phyloP scores from a whole-genome alignment of 2,797 vertebrate species.

The Gobionotothen gibberifrons region DNA sequence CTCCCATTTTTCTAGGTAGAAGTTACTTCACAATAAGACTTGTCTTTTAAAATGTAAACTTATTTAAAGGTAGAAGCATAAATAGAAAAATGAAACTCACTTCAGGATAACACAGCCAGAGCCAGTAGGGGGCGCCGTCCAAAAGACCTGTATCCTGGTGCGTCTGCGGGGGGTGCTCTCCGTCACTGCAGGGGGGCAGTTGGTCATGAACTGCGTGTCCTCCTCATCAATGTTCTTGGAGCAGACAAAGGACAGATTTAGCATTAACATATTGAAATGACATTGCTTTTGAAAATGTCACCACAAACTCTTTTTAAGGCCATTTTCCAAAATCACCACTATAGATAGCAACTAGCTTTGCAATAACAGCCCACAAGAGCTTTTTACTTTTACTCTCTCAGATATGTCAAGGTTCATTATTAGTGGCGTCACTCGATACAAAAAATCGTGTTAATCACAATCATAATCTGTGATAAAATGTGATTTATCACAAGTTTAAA shows the following conservation, averaged over 20 bases:
- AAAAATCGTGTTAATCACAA: too few relatives aligned
- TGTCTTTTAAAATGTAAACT: background rate
- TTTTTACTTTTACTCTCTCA: background rate
- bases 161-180: constrained; percentile 93
- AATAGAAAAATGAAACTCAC: constrained; percentile 81
- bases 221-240: constrained; percentile 94
- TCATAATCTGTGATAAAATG: too few relatives aligned
- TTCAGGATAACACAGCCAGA: constrained; percentile 94
- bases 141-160: constrained; percentile 94
- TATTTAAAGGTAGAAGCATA: background rate
- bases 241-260: background rate
- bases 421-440: too few relatives aligned
- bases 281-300: too few relatives aligned
- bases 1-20: too few relatives aligned
- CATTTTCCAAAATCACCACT: background rate
- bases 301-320: too few relatives aligned
- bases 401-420: background rate
- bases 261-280: background rate
- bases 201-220: constrained; percentile 97
- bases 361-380: background rate
- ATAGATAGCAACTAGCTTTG: background rate
- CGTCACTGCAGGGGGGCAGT: constrained; percentile 94
- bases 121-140: constrained; percentile 91
- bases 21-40: background rate
- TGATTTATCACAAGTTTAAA: too few relatives aligned